Conservation (phyloP, 2,888 invertebrate genomes). For the Protodeltote pygarga region DNA sequence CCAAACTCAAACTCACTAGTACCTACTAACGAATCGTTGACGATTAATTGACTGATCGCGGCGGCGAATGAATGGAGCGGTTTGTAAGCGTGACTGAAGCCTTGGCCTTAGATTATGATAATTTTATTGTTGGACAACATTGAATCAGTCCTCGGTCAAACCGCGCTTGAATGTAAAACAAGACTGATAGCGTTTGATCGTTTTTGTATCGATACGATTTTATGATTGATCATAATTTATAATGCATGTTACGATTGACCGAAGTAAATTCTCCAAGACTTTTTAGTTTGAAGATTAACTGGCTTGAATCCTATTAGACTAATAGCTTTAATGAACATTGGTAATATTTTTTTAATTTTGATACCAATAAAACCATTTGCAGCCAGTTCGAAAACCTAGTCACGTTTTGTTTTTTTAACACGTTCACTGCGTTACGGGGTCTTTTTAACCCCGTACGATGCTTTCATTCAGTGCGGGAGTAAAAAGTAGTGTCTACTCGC, state of each 20-base stretch:
- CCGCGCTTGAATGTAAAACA: slow-evolving; percentile 18
- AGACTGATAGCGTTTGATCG: slow-evolving; percentile 5
- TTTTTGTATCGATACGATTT: slow-evolving; percentile 5
- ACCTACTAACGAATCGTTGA: slow-evolving; percentile 3
- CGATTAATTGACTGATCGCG: slow-evolving; percentile 49
- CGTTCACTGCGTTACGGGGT: too few species aligned
- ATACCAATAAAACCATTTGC: slow-evolving; percentile 16
- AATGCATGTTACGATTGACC: too few species aligned
- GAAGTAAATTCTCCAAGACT: too few species aligned
- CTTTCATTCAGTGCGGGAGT: too few species aligned
- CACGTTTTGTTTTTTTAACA: not conserved
- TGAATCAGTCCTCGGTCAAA: slow-evolving; percentile 20
- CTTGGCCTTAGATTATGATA: slow-evolving; percentile 81
- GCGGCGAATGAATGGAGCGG: slow-evolving; percentile 55
- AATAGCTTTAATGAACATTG: too few species aligned
- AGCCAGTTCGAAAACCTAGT: slow-evolving; percentile 5
- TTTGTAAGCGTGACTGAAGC: slow-evolving; percentile 53
- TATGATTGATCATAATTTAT: too few species aligned
- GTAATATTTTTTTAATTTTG: too few species aligned
- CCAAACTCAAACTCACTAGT: not conserved
- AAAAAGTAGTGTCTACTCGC: too few species aligned
- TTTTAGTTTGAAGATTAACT: too few species aligned
- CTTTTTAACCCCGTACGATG: too few species aligned
- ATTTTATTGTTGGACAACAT: slow-evolving; percentile 51
- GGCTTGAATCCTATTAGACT: too few species aligned